phyloP scores from a whole-genome alignment of 2,113 vertebrate genomes.

The Cryptoleucopteryx plumbea region DNA sequence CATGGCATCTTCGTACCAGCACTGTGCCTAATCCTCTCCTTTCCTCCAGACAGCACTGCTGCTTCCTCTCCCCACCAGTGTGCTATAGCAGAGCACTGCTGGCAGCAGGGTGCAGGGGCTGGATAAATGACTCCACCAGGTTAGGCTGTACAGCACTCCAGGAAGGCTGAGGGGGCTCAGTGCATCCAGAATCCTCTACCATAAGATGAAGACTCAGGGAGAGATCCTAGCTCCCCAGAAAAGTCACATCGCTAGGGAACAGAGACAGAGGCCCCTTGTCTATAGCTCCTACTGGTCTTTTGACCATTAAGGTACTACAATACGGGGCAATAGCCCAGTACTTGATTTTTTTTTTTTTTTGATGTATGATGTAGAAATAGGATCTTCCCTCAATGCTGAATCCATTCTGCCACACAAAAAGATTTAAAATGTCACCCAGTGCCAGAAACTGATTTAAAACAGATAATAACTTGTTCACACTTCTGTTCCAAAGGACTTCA shows the following conservation, averaged over 20 bases:
- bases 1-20: background rate
- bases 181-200: background rate
- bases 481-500: background rate
- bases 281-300: background rate
- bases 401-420: background rate
- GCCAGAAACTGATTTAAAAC: background rate
- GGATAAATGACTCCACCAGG: background rate
- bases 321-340: background rate
- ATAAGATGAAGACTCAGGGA: background rate
- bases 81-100: background rate
- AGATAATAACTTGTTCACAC: background rate
- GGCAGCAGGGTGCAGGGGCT: background rate
- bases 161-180: background rate
- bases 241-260: background rate
- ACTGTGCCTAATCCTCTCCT: background rate
- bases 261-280: background rate
- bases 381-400: background rate
- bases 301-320: background rate
- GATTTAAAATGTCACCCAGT: background rate
- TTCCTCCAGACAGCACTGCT: background rate
- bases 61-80: background rate
- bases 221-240: background rate
- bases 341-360: background rate
- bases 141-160: background rate
- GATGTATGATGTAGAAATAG: background rate